Base-by-base conservation (phyloP, 2,797 vertebrate species). In the Sylvia borin region DNA sequence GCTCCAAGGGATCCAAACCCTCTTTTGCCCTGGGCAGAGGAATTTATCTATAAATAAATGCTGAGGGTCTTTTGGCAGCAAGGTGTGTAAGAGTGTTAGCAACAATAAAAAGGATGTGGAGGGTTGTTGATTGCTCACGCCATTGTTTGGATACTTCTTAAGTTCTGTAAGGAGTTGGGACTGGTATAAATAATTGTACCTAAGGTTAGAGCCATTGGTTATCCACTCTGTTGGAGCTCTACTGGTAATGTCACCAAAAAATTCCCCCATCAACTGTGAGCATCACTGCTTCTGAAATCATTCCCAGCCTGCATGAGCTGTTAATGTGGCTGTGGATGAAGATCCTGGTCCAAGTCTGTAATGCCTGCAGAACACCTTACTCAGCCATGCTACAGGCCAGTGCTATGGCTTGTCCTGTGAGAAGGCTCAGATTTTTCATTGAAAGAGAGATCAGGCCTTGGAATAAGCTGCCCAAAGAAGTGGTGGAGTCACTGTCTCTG, bases 221-320 rank as follows among this genome's bases (percentile, higher is more conserved):
- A 64, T 26, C 10, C 48, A 25, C 20, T 61, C 27, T 64, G 24
- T 18, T 71, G 5, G 50, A 67, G 38, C 34, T 74, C 42, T 32
- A 32, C 2, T 68, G 66, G 24, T 29, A 61, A 34, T 47, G 50
- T 31, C 32, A 27, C 43, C 34, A 61, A 68, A 45, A 70, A 66
- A 29, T 36, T 47, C 61, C 38, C 9, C 9, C 58, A 21, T 68
- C 47, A 51, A 6, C 13, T 58, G 50, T 61, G 66, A 43, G n/a
- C 31, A 13, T 5, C 31, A 16, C 10, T 58, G 72, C 16, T 55
- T 27, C 53, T 64, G 50, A 42, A 85, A 27, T 68, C 12, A 13
- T 50, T 51, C 32, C 78, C n/a, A 40, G 68, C 0, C 1, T 29
- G 10, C 22, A 1, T 2, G n/a, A 64, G 54, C 65, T 74, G 71